These are phyloP conservation scores for Lagenorhynchus albirostris DNA, from an alignment of 2,113 vertebrate species.

Conservation along the genomic window DNA sequence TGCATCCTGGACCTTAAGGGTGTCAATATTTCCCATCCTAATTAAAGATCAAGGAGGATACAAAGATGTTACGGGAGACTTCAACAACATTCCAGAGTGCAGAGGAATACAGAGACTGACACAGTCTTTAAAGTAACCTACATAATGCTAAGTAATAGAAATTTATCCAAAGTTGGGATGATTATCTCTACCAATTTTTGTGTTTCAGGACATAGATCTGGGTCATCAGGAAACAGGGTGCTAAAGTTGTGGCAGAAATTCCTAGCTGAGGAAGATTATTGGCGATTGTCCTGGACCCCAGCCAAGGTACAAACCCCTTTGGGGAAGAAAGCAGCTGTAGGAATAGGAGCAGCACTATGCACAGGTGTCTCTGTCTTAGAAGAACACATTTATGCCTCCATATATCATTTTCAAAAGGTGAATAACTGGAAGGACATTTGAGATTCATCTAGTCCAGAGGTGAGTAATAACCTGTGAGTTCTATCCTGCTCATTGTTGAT, in stretches of 20 bases:
- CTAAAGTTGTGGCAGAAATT: not conserved
- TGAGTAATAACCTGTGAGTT: not conserved
- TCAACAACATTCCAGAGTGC: not conserved
- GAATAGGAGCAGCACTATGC: not conserved
- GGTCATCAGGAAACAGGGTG: not conserved
- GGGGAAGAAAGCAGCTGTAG: not conserved
- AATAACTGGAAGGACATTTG: not conserved
- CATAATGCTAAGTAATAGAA: not conserved
- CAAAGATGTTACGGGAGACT: not conserved
- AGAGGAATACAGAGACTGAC: not conserved
- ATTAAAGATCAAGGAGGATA: not conserved
- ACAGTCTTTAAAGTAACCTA: not conserved
- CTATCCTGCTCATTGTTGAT: not conserved
- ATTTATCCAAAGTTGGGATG: not conserved
- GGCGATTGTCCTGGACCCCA: not conserved
- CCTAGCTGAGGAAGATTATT: not conserved
- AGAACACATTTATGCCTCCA: not conserved
- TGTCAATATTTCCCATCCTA: not conserved
- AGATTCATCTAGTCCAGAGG: not conserved
- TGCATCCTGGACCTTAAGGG: not conserved
- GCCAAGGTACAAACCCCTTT: not conserved
- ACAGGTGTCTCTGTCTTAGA: not conserved
- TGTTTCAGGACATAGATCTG: not conserved
- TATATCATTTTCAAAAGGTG: not conserved
- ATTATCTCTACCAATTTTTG: not conserved